Evolutionary conservation across 2,888 invertebrate species (phyloP).

Genomic region (Colletes collaris): DNA sequence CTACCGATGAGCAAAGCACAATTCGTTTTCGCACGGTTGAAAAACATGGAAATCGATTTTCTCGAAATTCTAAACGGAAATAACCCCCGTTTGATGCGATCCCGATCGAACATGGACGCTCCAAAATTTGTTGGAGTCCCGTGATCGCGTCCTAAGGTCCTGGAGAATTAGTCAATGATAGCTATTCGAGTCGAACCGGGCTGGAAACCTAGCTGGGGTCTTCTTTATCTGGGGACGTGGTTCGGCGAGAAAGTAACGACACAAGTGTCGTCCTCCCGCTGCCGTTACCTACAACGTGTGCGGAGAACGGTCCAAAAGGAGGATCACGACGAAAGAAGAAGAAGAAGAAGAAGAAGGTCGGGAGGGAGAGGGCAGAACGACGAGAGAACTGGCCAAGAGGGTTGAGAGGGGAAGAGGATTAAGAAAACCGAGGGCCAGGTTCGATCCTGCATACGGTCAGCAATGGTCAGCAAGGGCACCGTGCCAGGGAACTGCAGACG

Average conservation of each 20-base stretch:
- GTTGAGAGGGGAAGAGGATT: slow-evolving; percentile 53
- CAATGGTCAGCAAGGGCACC: slow-evolving; percentile 72
- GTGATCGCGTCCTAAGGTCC: not conserved
- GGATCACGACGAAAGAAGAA: not conserved
- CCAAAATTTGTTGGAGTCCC: not conserved
- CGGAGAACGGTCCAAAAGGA: slow-evolving; percentile 6
- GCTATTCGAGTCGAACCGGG: not conserved
- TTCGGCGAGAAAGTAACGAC: slow-evolving; percentile 51
- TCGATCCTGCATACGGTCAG: slow-evolving; percentile 73
- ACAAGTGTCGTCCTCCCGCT: slow-evolving; percentile 55
- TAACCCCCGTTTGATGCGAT: too few relatives aligned
- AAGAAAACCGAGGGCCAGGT: slow-evolving; percentile 67
- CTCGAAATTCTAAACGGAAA: too few relatives aligned
- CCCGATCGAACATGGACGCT: too few relatives aligned
- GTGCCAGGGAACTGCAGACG: slow-evolving; percentile 68
- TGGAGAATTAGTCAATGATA: not conserved
- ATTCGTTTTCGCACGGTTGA: too few relatives aligned
- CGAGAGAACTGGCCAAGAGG: slow-evolving; percentile 11
- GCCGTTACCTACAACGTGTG: slow-evolving; percentile 48
- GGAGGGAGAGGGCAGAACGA: slow-evolving; percentile 25
- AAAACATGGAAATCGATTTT: too few relatives aligned
- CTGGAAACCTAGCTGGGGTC: not conserved
- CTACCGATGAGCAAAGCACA: too few relatives aligned
- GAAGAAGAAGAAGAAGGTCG: not conserved
- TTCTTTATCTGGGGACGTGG: slow-evolving; percentile 33